Evolutionary conservation across 1,140 invertebrate genomes (phyloP), one percentile per base, ranked within the genome.

Genomic region (Schlechtendalia chinensis): DNA sequence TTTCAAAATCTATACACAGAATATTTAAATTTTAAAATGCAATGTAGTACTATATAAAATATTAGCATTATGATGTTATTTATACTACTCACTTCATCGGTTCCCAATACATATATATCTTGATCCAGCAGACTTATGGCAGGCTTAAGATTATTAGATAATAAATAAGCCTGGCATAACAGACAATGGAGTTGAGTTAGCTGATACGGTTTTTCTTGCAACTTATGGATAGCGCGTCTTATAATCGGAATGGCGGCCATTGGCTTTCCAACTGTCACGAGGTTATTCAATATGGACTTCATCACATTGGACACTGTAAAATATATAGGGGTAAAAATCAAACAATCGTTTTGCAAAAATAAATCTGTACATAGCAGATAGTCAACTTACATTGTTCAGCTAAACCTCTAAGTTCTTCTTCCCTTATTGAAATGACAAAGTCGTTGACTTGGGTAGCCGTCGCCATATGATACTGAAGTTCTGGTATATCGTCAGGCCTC

Each of bases 131-230:
- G 94, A 83, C 92, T 91, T 47, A 98, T 86, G 3, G 96, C 94
- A 53, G 96, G 93, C 85, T 96, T 97, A 84, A 98, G 92, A 86
- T 94, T 95, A 87, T 97, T 97, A 47, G 95, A 91, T 39, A 95
- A 84, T 39, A 98, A 88, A 87, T 96, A 98, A 4, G 98, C 87
- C 86, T 97, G 95, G 85, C 94, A 96, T 53, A 98, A 88, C 88
- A 97, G 95, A 11, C 94, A 92, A 87, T 99, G 97, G 83, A 98
- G 91, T 3, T 95, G 93, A 27, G 96, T 98, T 54, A 98, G 86
- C 85, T 98, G 95, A 22, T 93, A 92, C 83, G 95, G 92, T 86
- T 90, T 91, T 2, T 93, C 85, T 85, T 97, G 94, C 82, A 97
- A 92, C 86, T 96, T 97, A 65, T 90, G 89, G 82, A 98, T 96